Evolutionary conservation across 2,113 vertebrate species (phyloP), one percentile per base, ranked within the genome.

Genomic region (Menura novaehollandiae): DNA sequence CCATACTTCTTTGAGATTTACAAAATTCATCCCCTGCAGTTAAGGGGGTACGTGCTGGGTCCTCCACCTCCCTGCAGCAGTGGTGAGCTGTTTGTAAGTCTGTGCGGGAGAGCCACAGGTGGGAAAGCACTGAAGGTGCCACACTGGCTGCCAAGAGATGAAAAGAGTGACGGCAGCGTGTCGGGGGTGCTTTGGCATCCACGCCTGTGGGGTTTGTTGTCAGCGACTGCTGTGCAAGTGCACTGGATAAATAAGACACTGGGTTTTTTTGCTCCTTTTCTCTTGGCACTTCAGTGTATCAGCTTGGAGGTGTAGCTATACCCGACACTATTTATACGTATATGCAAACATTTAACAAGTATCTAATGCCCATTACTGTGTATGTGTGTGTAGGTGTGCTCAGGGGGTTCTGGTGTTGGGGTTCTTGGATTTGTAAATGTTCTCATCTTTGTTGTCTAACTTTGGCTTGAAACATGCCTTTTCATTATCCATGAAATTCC

Each of bases 401-500:
- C 4, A 0, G 37, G 66, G 37, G 46, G 15, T 39, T 62, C 13
- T 17, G 7, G 26, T 56, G 22, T 10, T 5, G 7, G 20, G 4
- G 6, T 46, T 88, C 18, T 46, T 69, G 32, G 13, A 39, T 80
- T 89, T 74, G 27, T 71, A 39, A 46, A 30, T 35, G 39, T 51
- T 79, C 44, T 88, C 26, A 6, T 83, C 41, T 53, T 66, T 75
- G 20, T 63, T 60, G 19, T 53, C 32, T 72, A 4, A 64, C 1
- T 1, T 49, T 53, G 46, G 6, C 67, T 95, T 83, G 41, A 69
- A 73, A 85, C 88, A 80, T 71, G 21, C 55, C 41, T 66, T 94
- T 85, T 75, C 43, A 17, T 92, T 90, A 46, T 35, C 59, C 20
- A 11, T 69, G 53, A 80, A 85, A 93, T 92, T 83, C 85, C 75